Evolutionary conservation across 2,888 invertebrate species (phyloP).

Genomic region (Leptogaster cylindrica): DNA sequence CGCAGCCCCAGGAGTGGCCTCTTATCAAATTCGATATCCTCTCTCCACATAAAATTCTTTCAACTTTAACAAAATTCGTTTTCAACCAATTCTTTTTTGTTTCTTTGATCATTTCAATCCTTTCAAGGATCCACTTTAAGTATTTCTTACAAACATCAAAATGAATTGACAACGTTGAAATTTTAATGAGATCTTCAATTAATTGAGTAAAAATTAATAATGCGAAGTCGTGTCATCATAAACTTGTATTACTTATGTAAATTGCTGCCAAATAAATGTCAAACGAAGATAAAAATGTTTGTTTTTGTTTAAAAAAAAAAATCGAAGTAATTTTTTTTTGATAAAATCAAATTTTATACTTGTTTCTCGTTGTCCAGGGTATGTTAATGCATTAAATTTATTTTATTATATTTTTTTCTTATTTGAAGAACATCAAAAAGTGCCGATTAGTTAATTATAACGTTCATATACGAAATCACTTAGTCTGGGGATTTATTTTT

Average conservation of each 20-base stretch:
- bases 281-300: conserved; percentile 34
- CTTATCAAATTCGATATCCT: conserved; percentile 4
- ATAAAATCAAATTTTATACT: conserved; percentile 6
- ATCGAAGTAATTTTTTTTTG: too few species aligned
- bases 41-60: conserved; percentile 5
- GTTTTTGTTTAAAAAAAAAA: too few species aligned
- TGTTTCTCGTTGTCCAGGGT: conserved; percentile 31
- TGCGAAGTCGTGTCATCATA: conserved; percentile 10
- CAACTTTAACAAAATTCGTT: too few species aligned
- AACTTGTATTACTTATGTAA: conserved; percentile 40
- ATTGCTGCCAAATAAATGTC: conserved; percentile 40
- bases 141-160: too few species aligned
- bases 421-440: conserved; percentile 26
- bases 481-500: neutral
- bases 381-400: conserved; percentile 34
- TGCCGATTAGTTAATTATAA: conserved; percentile 38
- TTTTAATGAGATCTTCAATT: conserved; percentile 16
- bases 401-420: too few species aligned
- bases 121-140: too few species aligned
- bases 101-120: neutral
- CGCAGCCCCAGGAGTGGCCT: conserved; percentile 21
- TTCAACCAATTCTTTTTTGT: neutral
- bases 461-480: conserved; percentile 31
- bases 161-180: too few species aligned
- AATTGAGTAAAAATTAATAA: conserved; percentile 38